Conservation (phyloP, 2,797 vertebrate species). For the Pseudochirops corinnae region DNA sequence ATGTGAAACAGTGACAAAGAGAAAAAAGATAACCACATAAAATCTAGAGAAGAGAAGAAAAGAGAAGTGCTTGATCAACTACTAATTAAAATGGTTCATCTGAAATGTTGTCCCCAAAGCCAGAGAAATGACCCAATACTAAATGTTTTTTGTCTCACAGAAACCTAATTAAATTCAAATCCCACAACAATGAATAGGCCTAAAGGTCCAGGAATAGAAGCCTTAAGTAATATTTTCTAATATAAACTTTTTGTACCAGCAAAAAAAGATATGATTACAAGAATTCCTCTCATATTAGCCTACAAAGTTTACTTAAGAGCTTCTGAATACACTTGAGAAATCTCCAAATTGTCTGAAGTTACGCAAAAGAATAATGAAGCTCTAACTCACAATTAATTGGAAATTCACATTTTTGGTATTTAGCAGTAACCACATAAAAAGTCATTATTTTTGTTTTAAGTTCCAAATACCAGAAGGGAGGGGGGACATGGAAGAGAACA, state of each 20-base stretch:
- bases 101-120: slow-evolving; percentile 69
- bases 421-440: slow-evolving; percentile 1
- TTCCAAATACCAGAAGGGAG: not conserved
- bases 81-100: slow-evolving; percentile 60
- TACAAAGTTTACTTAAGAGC: slow-evolving; percentile 5
- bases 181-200: slow-evolving; percentile 47
- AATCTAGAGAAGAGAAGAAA: not conserved
- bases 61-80: slow-evolving; percentile 58
- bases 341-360: not conserved
- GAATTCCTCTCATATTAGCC: slow-evolving; percentile 25
- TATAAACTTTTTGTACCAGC: slow-evolving; percentile 25
- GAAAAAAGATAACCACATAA: not conserved
- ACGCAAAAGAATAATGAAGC: not conserved
- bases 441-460: not conserved
- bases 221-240: slow-evolving; percentile 22
- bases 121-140: slow-evolving; percentile 69
- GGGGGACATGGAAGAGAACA: not conserved
- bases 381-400: not conserved
- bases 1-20: not conserved
- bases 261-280: not conserved
- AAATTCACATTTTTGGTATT: slow-evolving; percentile 21
- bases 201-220: slow-evolving; percentile 55
- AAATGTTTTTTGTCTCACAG: slow-evolving; percentile 67
- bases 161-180: slow-evolving; percentile 65
- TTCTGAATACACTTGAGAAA: slow-evolving; percentile 49